Conservation (phyloP, 2,797 vertebrate genomes). For the Girardinus metallicus region DNA sequence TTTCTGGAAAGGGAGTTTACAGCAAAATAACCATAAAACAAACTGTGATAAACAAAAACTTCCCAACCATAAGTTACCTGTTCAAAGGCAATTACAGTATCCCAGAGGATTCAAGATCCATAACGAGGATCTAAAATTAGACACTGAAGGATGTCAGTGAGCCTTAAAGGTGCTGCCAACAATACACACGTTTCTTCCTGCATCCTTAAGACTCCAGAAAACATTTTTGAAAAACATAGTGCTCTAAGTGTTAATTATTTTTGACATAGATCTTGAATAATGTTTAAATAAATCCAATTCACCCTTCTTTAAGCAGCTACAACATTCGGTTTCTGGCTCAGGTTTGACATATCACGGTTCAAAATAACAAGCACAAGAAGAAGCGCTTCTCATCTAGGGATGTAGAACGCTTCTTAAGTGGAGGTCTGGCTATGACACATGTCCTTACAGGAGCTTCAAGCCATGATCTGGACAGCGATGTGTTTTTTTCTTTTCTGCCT, state of each 20-base stretch:
- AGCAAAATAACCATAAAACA: neutral
- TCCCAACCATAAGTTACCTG: neutral
- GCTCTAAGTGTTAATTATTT: neutral
- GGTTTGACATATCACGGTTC: constrained; percentile 30
- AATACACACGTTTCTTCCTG: constrained; percentile 33
- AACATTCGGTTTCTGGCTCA: constrained; percentile 7
- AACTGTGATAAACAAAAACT: constrained; percentile 10
- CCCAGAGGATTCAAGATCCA: constrained; percentile 29
- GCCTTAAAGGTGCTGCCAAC: constrained; percentile 66
- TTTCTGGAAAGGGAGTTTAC: neutral
- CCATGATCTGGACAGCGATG: constrained; percentile 26
- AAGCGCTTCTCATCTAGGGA: constrained; percentile 39
- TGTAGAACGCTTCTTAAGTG: constrained; percentile 66
- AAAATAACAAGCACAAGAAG: constrained; percentile 26
- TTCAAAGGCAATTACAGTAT: neutral
- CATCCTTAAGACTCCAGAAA: neutral
- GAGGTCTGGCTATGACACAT: constrained; percentile 75
- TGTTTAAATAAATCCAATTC: neutral
- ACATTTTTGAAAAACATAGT: neutral
- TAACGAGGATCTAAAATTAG: constrained; percentile 54
- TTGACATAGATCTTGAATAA: neutral
- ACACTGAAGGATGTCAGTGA: constrained; percentile 16
- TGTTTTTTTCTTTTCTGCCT: constrained; percentile 64
- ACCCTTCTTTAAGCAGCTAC: neutral
- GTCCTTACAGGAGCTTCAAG: constrained; percentile 62